Evolutionary conservation across 2,797 vertebrate genomes (phyloP), one percentile per base, ranked within the genome.

Genomic region (Pagetopsis macropterus): DNA sequence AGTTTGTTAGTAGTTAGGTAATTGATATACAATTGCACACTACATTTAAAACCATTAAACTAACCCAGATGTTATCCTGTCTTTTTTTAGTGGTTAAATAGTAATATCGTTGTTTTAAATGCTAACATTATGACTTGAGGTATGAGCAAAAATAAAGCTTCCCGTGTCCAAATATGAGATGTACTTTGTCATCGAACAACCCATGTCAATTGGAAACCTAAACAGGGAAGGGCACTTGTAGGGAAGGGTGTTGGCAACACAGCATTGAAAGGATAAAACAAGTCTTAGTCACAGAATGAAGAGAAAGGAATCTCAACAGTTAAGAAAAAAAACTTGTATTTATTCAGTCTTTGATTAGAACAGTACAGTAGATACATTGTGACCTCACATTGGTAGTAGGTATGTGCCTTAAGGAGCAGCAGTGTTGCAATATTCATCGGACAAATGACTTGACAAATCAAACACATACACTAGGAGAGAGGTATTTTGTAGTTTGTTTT

Each of bases 301-400:
- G 9, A 75, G 9, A 60, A 45, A 65, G 44, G 58, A 67, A 58
- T 64, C 23, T 55, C 62, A 75, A 57, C 16, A 64, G 3, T 60
- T 90, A 84, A 78, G 74, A 91, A 92, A 91, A 89, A 82, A 76
- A 6, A 13, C 8, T 8, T 45, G 81, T 62, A 59, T 92, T 91
- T 92, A 92, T 88, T 92, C 31, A 75, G 78, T 81, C 67, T 83
- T 65, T 37, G 33, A 37, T 37, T 62, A 51, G 49, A 79, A 90
- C 78, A 87, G 75, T 88, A 88, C 84, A 86, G 23, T 76, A 57
- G 37, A 88, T 86, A 73, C 72, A 57, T 79, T 70, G 75, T 78
- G 61, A 81, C 70, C 74, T 78, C 76, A 78, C 65, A 78, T 65
- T 83, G 65, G 71, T 74, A 76, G 67, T 69, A 44, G 82, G 68